Evolutionary conservation across 2,797 vertebrate genomes (phyloP).

Genomic region (Serranus cabrilla): DNA sequence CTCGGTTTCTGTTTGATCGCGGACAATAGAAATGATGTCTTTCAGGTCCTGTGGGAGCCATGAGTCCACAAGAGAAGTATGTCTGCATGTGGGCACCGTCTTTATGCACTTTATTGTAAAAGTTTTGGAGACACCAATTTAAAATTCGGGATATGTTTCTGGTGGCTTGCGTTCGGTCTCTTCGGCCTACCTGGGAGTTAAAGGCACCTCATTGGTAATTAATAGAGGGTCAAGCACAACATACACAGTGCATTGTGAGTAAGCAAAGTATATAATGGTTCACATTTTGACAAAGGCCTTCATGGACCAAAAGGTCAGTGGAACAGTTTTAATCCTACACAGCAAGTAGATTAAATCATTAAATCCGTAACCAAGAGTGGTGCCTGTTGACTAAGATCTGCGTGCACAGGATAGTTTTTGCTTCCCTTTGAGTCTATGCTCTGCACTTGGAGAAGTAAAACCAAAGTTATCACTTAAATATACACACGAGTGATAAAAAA

Average conservation of each 20-base stretch:
- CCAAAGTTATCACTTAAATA: no score
- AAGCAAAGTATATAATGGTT: slow-evolving; percentile 13
- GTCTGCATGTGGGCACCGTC: background rate
- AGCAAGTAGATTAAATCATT: slow-evolving; percentile 20
- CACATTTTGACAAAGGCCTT: slow-evolving; percentile 8
- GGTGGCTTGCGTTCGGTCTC: background rate
- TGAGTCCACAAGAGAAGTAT: slow-evolving; percentile 41
- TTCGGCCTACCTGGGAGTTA: background rate
- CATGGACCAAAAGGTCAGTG: slow-evolving; percentile 20
- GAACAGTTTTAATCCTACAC: slow-evolving; percentile 29
- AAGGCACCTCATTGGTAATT: background rate
- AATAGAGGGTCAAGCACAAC: background rate
- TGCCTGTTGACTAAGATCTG: background rate
- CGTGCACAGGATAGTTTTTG: background rate
- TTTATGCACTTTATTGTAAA: slow-evolving; percentile 11
- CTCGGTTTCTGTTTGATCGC: slow-evolving; percentile 57
- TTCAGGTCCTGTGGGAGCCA: slow-evolving; percentile 54
- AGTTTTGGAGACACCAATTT: background rate
- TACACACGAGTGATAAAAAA: no score
- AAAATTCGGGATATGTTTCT: background rate
- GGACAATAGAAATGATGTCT: slow-evolving; percentile 64
- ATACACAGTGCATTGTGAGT: slow-evolving; percentile 2
- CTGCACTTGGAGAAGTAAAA: no score
- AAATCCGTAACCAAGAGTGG: background rate
- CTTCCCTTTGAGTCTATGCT: no score